Percentiles rank a stretch among this genome's conserved stretches.
Evolutionary conservation across 2,113 vertebrate genomes (phyloP).

Genomic region (Corydoras maculifer): DNA sequence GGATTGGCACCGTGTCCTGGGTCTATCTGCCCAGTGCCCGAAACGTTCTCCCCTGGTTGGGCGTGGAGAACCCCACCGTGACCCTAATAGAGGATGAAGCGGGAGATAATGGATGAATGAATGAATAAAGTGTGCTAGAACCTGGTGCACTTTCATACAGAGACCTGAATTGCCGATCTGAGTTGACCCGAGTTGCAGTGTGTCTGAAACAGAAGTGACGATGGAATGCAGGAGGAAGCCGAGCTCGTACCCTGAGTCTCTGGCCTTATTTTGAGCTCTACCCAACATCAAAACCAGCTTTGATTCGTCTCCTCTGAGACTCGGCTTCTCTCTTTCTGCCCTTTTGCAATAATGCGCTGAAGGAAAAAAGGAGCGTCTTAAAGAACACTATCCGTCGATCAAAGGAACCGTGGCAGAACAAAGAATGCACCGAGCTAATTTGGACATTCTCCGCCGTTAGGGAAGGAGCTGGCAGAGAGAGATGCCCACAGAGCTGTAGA

Average conservation of each 20-base stretch:
- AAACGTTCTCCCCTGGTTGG: too few relatives aligned
- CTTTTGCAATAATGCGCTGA: constrained; percentile 56
- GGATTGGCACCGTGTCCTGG: too few relatives aligned
- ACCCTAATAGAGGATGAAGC: too few relatives aligned
- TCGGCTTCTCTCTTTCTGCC: constrained; percentile 41
- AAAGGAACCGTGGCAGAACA: constrained; percentile 50
- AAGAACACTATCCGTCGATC: constrained; percentile 56
- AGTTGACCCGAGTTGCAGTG: too few relatives aligned
- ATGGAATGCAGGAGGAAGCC: not conserved
- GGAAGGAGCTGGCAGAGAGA: constrained; percentile 32
- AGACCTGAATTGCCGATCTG: too few relatives aligned
- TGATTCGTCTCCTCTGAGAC: constrained; percentile 52
- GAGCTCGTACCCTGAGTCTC: not conserved
- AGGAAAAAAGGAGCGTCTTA: constrained; percentile 45
- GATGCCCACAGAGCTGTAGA: constrained; percentile 7
- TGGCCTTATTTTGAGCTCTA: constrained; percentile 29
- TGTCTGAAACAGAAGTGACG: not conserved
- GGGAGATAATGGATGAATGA: too few relatives aligned
- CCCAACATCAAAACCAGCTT: constrained; percentile 62
- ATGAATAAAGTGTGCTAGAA: too few relatives aligned
- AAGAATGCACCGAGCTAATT: constrained; percentile 49
- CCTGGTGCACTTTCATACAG: too few relatives aligned
- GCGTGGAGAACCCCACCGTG: too few relatives aligned
- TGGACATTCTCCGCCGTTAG: constrained; percentile 45
- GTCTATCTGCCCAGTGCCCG: too few relatives aligned